phyloP scores from a whole-genome alignment of 2,888 invertebrate genomes.

The Tiliacea citrago region DNA sequence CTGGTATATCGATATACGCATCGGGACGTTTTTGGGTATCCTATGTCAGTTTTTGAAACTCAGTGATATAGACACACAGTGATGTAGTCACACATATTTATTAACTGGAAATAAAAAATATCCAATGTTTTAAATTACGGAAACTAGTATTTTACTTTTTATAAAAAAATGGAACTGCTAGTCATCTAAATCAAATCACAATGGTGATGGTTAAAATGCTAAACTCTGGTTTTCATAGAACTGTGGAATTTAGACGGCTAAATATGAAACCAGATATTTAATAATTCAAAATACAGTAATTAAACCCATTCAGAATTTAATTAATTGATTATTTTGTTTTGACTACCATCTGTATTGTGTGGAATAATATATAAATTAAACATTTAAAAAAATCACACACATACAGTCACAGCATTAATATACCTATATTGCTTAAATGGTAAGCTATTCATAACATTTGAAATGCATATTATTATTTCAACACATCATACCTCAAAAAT shows the following conservation, averaged over 20 bases:
- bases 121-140: background rate
- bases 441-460: slow-evolving; percentile 49
- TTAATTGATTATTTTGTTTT: slow-evolving; percentile 43
- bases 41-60: background rate
- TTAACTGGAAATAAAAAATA: background rate
- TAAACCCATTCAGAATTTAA: slow-evolving; percentile 26
- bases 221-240: background rate
- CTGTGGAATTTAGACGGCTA: background rate
- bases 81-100: background rate
- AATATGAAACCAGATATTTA: slow-evolving; percentile 13
- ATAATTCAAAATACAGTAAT: slow-evolving; percentile 25
- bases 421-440: slow-evolving; percentile 19
- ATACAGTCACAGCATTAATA: slow-evolving; percentile 46
- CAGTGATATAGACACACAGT: background rate
- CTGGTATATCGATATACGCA: slow-evolving; percentile 59
- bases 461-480: slow-evolving; percentile 62
- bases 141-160: background rate
- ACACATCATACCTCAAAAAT: slow-evolving; percentile 60
- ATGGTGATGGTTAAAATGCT: background rate
- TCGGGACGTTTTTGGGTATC: background rate
- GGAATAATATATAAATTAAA: slow-evolving; percentile 33
- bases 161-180: background rate
- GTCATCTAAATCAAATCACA: background rate
- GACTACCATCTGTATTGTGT: slow-evolving; percentile 33
- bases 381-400: no score